These are phyloP conservation scores for Zosterops pallidus DNA, from an alignment of 2,113 vertebrate species.

Conservation along the genomic window DNA sequence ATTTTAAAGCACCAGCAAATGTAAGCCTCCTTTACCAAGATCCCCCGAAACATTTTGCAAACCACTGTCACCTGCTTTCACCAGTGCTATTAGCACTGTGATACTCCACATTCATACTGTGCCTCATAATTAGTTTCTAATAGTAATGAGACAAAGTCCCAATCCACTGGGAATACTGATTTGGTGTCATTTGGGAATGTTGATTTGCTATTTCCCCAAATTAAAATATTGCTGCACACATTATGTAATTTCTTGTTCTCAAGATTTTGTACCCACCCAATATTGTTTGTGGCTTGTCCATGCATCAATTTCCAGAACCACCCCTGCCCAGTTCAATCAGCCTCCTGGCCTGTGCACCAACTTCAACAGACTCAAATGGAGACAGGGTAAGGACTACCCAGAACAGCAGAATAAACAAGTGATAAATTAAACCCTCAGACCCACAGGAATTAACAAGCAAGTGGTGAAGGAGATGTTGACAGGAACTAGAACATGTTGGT, in stretches of 20 bases:
- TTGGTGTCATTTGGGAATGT: neutral
- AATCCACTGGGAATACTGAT: neutral
- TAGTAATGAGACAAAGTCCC: neutral
- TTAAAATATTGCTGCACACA: neutral
- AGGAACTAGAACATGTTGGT: neutral
- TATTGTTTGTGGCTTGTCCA: neutral
- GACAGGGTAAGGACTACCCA: neutral
- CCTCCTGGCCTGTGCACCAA: neutral
- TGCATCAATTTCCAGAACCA: neutral
- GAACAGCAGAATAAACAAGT: neutral
- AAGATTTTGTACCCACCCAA: neutral
- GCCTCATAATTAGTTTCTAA: neutral
- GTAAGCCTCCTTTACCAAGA: neutral
- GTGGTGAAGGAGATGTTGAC: neutral
- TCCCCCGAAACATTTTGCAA: neutral
- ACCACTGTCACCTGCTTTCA: neutral
- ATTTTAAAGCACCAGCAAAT: neutral
- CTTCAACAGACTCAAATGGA: neutral
- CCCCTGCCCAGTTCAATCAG: neutral
- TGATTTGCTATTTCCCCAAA: neutral
- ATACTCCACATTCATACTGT: neutral
- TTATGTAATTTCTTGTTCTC: neutral
- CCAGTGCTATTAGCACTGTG: neutral
- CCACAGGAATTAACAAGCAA: neutral
- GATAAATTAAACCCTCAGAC: neutral